A percentile compares a stretch with the other conserved stretches of the same genome.
These are phyloP conservation scores for Drosophila atripex DNA, from an alignment of 2,888 invertebrate genomes.

Conservation along the genomic window DNA sequence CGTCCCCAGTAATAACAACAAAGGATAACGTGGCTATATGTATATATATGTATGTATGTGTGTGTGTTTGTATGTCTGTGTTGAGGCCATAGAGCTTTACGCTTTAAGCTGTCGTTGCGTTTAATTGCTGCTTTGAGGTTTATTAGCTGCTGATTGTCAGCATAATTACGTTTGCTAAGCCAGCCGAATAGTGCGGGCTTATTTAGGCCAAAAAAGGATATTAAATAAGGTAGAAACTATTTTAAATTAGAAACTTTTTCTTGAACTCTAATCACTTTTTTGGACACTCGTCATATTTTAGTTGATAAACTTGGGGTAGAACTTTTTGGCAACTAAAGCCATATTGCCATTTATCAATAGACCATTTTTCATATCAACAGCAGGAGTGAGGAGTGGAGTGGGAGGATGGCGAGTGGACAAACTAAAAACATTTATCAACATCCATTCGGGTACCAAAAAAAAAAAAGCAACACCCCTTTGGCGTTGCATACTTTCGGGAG, in stretches of 20 bases:
- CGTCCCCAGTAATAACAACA: conserved; percentile 31
- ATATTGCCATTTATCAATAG: conserved; percentile 39
- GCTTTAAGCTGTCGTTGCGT: conserved; percentile 58
- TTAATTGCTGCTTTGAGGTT: conserved; percentile 56
- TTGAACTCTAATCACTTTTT: background rate
- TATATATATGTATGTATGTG: conserved; percentile 28
- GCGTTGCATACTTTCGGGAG: conserved; percentile 7
- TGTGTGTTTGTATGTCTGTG: conserved; percentile 9
- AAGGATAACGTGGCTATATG: conserved; percentile 33
- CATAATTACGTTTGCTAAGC: conserved; percentile 29
- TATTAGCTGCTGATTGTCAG: conserved; percentile 54
- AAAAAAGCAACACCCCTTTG: conserved; percentile 15
- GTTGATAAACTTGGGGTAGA: background rate
- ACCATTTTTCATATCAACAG: conserved; percentile 22
- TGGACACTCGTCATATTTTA: conserved; percentile 16
- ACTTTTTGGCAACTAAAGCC: conserved; percentile 16
- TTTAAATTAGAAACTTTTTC: background rate
- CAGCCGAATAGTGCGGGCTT: conserved; percentile 11
- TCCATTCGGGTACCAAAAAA: background rate
- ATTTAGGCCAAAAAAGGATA: background rate
- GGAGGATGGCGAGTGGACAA: conserved; percentile 4
- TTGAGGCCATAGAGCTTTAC: conserved; percentile 12
- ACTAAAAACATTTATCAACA: conserved; percentile 40
- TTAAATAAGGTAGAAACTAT: background rate
- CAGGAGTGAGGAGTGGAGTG: background rate